Base-by-base conservation (phyloP, 2,888 invertebrate species). In the Erebia aethiops region DNA sequence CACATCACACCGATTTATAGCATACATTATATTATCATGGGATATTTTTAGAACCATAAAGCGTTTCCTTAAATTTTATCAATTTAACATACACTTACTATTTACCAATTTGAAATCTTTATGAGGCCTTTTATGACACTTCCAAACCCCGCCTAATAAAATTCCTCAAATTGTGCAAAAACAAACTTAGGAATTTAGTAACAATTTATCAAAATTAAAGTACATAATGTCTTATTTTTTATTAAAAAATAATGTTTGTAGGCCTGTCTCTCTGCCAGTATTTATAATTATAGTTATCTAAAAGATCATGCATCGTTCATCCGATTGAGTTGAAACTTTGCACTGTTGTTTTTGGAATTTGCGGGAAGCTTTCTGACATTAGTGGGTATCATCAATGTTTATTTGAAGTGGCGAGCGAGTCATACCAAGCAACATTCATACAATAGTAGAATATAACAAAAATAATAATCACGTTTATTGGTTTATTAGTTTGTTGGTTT, bases 1-100 rank as follows among this genome's bases (percentile, higher is more conserved):
- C 83, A 83, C 41, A 54, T 68, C 84, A 78, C 77, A 65, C 60
- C 68, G 56, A 69, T 69, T 71, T 71, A 73, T 71, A 60, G 63
- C 64, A 26, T 46, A 16, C 52, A 73, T 67, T 56, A 63, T 60
- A 71, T 71, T 56, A 71, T 60, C 67, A 62, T 61, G 21, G 51
- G 54, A 64, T 67, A 73, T 61, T 46, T 62, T 51, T 10, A 41
- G 46, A 63, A 63, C 54, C 62, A 63, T 67, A 62, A 51, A 35
- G 18, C 35, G 56, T 58, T 63, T 63, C 41, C 63, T 43, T 56
- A 56, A 5, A 35, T 35, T 46, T 69, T 61, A 69, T 49, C 14
- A 26, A 67, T 26, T 67, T 58, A 67, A 46, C 67, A 49, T 67
- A 58, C 16, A 58, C 8, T 49, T 57, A 57, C 43, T 58, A 67